Percentiles rank a stretch among this genome's conserved stretches.
phyloP scores from a whole-genome alignment of 2,888 invertebrate genomes.

The Magallana nippona region DNA sequence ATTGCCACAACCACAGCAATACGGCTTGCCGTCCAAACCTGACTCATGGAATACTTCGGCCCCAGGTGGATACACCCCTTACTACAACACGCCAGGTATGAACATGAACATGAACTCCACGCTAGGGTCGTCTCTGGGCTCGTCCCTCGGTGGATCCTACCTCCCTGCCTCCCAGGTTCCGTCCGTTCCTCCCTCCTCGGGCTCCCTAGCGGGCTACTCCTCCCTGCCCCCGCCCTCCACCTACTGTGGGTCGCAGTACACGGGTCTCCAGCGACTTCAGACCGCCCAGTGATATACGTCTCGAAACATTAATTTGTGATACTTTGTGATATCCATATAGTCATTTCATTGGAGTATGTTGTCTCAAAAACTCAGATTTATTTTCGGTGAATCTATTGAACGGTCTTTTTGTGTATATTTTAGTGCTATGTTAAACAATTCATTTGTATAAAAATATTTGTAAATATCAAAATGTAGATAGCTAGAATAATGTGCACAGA shows the following conservation, averaged over 20 bases:
- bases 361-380: background rate
- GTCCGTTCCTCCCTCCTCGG: constrained; percentile 54
- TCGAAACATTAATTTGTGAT: background rate
- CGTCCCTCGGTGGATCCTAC: constrained; percentile 57
- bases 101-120: constrained; percentile 51
- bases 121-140: constrained; percentile 52
- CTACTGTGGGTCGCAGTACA: constrained; percentile 62
- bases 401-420: background rate
- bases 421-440: constrained; percentile 10
- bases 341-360: constrained; percentile 3
- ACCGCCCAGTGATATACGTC: constrained; percentile 41
- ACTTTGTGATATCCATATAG: constrained; percentile 14
- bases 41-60: constrained; percentile 62
- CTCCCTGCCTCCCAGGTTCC: constrained; percentile 57
- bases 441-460: background rate
- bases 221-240: constrained; percentile 62
- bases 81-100: constrained; percentile 59
- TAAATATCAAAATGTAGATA: constrained; percentile 1
- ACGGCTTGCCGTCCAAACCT: constrained; percentile 61
- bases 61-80: constrained; percentile 57
- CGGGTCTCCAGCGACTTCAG: constrained; percentile 55
- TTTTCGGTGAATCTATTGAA: background rate
- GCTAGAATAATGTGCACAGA: constrained; percentile 14
- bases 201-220: constrained; percentile 57
- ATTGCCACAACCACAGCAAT: constrained; percentile 66